These are phyloP conservation scores for Polypedilum vanderplanki DNA, from an alignment of 1,140 invertebrate species.

Conservation along the genomic window DNA sequence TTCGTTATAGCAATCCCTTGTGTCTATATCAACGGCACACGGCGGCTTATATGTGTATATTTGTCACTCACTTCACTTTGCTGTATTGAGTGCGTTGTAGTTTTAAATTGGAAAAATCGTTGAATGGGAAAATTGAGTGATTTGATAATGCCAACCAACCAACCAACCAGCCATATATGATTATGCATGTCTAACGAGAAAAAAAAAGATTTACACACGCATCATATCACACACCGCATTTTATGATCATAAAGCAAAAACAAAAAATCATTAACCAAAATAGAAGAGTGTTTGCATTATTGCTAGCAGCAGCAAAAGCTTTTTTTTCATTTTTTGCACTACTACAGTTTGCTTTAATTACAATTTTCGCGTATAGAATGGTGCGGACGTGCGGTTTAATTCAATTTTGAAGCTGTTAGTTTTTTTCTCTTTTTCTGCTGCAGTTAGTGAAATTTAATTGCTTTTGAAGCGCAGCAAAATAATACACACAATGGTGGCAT, in stretches of 20 bases:
- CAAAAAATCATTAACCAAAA: no score
- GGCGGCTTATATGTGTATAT: no score
- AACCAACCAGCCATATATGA: no score
- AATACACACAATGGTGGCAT: neutral
- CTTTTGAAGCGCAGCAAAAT: conserved; percentile 1
- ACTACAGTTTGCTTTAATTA: neutral
- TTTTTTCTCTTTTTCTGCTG: neutral
- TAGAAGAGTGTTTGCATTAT: no score
- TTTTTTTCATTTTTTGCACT: neutral
- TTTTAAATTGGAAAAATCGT: conserved; percentile 1
- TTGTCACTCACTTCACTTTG: neutral
- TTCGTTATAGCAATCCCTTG: neutral
- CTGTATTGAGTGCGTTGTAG: neutral
- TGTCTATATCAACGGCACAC: neutral
- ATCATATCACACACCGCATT: no score
- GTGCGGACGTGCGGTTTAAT: conserved; percentile 25
- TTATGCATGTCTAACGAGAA: no score
- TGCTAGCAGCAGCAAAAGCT: neutral
- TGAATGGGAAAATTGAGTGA: conserved; percentile 5
- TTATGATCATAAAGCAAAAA: no score
- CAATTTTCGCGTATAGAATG: neutral
- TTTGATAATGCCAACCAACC: neutral
- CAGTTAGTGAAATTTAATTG: conserved; percentile 26
- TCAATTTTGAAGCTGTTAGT: conserved; percentile 29
- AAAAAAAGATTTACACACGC: no score